Evolutionary conservation across 2,888 invertebrate genomes (phyloP).

Genomic region (Platycheirus rosarum): DNA sequence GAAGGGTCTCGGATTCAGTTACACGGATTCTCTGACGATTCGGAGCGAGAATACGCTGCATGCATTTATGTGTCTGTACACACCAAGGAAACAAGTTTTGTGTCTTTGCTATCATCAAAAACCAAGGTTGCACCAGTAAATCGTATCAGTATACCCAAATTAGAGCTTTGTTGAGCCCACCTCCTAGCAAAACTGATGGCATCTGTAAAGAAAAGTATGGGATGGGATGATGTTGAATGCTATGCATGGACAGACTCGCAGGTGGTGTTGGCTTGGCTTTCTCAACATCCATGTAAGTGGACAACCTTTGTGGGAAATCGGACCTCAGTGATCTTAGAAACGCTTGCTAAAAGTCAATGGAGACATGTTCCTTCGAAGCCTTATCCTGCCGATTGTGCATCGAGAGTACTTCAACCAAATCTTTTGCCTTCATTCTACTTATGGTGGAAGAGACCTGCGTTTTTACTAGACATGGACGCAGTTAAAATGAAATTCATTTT

Average conservation of each 20-base stretch:
- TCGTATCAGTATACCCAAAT: constrained; percentile 22
- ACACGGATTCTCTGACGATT: constrained; percentile 24
- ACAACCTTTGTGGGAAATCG: neutral
- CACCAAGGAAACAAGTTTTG: neutral
- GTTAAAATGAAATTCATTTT: constrained; percentile 7
- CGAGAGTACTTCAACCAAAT: constrained; percentile 8
- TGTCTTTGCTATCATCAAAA: constrained; percentile 11
- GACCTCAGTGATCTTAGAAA: neutral
- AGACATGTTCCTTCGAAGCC: constrained; percentile 3
- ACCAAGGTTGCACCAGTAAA: constrained; percentile 18
- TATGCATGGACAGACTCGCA: constrained; percentile 12
- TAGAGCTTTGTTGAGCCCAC: constrained; percentile 1
- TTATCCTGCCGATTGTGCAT: constrained; percentile 7
- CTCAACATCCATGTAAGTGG: constrained; percentile 2
- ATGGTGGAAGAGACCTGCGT: constrained; percentile 6
- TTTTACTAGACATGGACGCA: neutral
- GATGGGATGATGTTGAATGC: constrained; percentile 4
- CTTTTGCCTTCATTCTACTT: constrained; percentile 11
- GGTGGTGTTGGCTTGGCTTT: neutral
- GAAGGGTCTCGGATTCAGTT: neutral
- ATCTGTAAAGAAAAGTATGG: constrained; percentile 3
- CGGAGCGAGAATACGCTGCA: constrained; percentile 23
- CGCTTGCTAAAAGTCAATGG: constrained; percentile 1
- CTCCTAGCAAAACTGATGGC: neutral
- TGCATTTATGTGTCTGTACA: constrained; percentile 15